phyloP scores from a whole-genome alignment of 2,113 vertebrate species.

The Podiceps cristatus region DNA sequence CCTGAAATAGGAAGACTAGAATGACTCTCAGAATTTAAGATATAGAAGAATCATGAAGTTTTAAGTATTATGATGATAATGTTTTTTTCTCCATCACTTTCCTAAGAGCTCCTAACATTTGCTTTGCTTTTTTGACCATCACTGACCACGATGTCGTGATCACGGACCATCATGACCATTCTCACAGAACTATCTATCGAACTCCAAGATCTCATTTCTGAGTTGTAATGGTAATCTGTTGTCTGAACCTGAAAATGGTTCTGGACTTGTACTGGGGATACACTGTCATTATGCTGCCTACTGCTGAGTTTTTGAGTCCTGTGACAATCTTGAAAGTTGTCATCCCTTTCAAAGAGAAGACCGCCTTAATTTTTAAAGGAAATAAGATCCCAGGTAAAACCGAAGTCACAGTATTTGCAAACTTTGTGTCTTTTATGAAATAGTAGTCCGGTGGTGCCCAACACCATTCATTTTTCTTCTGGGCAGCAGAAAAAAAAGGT shows the following conservation, averaged over 20 bases:
- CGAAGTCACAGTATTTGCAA: neutral
- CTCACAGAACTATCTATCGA: neutral
- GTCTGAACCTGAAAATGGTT: neutral
- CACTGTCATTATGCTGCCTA: neutral
- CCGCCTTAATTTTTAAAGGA: neutral
- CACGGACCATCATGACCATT: too few species aligned
- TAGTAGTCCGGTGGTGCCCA: neutral
- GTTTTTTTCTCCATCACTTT: neutral
- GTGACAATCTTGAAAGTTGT: neutral
- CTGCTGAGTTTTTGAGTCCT: neutral
- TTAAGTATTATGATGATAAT: neutral
- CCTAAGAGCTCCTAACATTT: neutral
- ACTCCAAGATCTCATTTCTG: neutral
- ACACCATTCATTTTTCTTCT: neutral
- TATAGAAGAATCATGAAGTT: neutral
- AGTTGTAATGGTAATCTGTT: neutral
- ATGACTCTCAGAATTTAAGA: neutral
- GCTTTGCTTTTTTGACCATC: neutral
- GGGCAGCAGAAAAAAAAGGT: neutral
- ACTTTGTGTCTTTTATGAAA: neutral
- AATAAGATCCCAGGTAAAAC: neutral
- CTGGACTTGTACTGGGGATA: neutral
- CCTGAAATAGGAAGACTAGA: neutral
- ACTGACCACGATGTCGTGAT: neutral
- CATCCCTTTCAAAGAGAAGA: neutral